Evolutionary conservation across 2,888 invertebrate species (phyloP).

Genomic region (Nephrotoma appendiculata): DNA sequence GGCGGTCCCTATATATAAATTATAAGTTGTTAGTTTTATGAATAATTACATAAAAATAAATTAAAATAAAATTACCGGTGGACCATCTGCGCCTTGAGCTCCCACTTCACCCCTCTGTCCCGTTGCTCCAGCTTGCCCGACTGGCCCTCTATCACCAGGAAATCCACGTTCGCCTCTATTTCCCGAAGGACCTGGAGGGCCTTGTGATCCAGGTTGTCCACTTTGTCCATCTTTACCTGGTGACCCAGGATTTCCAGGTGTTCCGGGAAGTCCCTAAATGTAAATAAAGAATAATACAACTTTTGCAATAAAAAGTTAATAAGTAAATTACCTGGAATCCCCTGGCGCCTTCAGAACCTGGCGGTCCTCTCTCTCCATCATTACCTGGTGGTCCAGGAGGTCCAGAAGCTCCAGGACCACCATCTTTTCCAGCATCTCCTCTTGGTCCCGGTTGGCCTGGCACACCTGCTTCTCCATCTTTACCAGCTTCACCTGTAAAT

Average conservation of each 20-base stretch:
- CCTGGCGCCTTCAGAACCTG: slow-evolving; percentile 60
- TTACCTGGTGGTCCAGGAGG: slow-evolving; percentile 56
- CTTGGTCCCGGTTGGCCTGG: slow-evolving; percentile 62
- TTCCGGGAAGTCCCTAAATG: slow-evolving; percentile 53
- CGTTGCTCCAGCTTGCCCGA: slow-evolving; percentile 39
- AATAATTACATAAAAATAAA: neutral
- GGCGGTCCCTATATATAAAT: slow-evolving; percentile 31
- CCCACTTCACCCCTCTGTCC: slow-evolving; percentile 39
- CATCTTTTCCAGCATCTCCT: slow-evolving; percentile 67
- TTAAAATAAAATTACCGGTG: slow-evolving; percentile 36
- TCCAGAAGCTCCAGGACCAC: slow-evolving; percentile 59
- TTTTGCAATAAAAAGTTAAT: neutral
- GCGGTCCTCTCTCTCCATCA: slow-evolving; percentile 59
- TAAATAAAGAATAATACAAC: neutral
- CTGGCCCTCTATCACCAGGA: slow-evolving; percentile 58
- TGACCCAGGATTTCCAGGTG: slow-evolving; percentile 54
- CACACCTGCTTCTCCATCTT: slow-evolving; percentile 55
- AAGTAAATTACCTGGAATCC: slow-evolving; percentile 54
- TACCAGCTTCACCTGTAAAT: slow-evolving; percentile 64
- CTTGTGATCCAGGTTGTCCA: slow-evolving; percentile 51
- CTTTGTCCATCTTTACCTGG: slow-evolving; percentile 71
- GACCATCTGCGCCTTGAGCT: slow-evolving; percentile 37
- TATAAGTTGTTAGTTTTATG: neutral
- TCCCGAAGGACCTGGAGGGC: slow-evolving; percentile 44
- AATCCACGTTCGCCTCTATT: slow-evolving; percentile 53